A percentile compares a stretch with the other conserved stretches of the same genome.
Evolutionary conservation across 2,888 invertebrate species (phyloP).

Genomic region (Dusona sp.): DNA sequence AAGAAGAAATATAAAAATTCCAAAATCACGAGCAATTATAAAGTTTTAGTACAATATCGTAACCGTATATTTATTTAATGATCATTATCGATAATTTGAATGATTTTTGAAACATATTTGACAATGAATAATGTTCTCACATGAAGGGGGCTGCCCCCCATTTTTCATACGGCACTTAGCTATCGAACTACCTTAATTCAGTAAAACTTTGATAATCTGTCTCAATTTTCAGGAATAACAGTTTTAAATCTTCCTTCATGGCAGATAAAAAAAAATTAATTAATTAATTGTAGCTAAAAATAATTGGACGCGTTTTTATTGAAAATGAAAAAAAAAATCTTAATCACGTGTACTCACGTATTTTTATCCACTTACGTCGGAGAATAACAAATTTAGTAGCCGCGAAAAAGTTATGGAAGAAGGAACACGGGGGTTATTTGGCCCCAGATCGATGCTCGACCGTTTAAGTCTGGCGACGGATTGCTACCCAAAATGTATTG

Average conservation of each 20-base stretch:
- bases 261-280: background rate
- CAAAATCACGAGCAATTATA: no score
- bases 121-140: no score
- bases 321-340: background rate
- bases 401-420: background rate
- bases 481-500: background rate
- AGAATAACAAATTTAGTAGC: background rate
- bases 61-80: no score
- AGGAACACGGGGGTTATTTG: no score
- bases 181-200: no score
- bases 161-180: no score
- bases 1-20: no score
- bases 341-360: background rate
- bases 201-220: background rate
- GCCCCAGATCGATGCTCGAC: background rate
- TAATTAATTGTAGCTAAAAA: background rate
- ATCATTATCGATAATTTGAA: no score
- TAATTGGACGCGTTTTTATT: background rate
- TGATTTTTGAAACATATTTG: no score
- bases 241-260: background rate
- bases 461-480: background rate
- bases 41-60: no score
- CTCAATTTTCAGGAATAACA: background rate
- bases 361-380: background rate
- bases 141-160: no score